Evolutionary conservation across 35 echinoderm and acorn worm genomes (phyloP).

Genomic region (Eucidaris tribuloides): DNA sequence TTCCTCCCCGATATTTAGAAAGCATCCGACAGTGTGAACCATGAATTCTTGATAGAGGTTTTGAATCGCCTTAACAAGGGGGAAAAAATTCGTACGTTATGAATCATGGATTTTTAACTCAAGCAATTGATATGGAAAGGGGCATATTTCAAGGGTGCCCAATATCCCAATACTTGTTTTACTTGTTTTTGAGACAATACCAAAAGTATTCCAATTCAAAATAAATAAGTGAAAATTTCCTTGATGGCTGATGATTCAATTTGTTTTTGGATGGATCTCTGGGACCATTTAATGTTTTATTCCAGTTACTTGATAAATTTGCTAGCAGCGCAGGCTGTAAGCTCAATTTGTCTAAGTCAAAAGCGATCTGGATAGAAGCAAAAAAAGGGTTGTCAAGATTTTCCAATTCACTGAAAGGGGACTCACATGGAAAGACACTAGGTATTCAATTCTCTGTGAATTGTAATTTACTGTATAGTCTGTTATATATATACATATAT

Average conservation of each 20-base stretch:
- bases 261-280: conserved; percentile 4
- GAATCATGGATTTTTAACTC: background rate
- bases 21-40: background rate
- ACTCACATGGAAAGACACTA: background rate
- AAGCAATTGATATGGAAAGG: background rate
- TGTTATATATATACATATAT: no score
- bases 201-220: background rate
- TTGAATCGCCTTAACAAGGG: background rate
- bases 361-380: conserved; percentile 1
- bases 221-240: background rate
- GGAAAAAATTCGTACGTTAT: background rate
- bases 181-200: background rate
- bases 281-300: background rate
- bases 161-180: background rate
- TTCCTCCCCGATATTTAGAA: background rate
- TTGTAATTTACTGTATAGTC: background rate
- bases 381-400: background rate
- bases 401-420: background rate
- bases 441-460: background rate
- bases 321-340: background rate
- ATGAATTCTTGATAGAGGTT: background rate
- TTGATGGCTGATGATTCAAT: conserved; percentile 18
- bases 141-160: conserved; percentile 18
- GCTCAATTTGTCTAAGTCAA: background rate
- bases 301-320: background rate